Evolutionary conservation across 2,797 vertebrate species (phyloP).

Genomic region (Gallinago nigripennis): DNA sequence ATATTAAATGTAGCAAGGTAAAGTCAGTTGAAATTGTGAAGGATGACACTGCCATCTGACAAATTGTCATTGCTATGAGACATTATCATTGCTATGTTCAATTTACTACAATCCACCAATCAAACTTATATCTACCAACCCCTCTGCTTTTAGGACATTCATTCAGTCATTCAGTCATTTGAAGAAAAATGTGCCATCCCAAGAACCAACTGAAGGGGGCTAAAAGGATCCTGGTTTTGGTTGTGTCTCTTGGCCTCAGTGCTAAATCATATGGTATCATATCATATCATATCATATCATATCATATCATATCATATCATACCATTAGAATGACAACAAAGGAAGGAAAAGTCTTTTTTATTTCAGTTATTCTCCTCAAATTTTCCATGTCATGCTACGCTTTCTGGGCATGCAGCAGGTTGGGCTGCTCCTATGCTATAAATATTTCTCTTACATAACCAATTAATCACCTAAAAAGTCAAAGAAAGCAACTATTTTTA

Average conservation of each 20-base stretch:
- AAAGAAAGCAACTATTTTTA: conserved; percentile 60
- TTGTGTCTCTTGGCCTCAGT: not conserved
- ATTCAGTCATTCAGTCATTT: not conserved
- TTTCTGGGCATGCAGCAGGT: conserved; percentile 17
- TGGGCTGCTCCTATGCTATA: conserved; percentile 29
- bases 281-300: not conserved
- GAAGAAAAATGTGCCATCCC: not conserved
- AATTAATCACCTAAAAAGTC: conserved; percentile 67
- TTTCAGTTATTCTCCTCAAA: not conserved
- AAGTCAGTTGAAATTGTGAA: conserved; percentile 7
- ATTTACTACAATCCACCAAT: not conserved
- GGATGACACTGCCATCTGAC: conserved; percentile 3
- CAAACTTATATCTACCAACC: not conserved
- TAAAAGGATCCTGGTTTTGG: not conserved
- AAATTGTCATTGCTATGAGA: conserved; percentile 5
- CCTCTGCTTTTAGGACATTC: not conserved
- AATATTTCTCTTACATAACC: conserved; percentile 60
- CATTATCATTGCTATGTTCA: not conserved
- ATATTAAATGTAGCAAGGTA: conserved; percentile 11
- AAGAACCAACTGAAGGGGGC: not conserved
- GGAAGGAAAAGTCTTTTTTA: not conserved
- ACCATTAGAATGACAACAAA: not conserved
- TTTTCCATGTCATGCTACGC: conserved; percentile 25
- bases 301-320: not conserved
- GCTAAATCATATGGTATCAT: not conserved